phyloP scores from a whole-genome alignment of 2,888 invertebrate species.

The Aspidapion aeneum region DNA sequence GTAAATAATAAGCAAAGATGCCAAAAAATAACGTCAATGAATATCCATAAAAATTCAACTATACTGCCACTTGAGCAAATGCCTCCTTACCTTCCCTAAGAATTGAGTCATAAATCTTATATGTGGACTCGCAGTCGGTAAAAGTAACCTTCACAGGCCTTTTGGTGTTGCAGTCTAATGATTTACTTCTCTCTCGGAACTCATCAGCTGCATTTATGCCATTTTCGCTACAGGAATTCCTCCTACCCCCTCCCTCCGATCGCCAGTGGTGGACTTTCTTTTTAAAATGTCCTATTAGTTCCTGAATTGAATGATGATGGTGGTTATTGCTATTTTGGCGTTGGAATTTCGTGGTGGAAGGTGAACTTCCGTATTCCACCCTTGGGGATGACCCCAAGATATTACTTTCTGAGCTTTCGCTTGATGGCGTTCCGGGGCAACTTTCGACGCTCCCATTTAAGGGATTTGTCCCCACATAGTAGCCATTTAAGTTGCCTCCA shows the following conservation, averaged over 20 bases:
- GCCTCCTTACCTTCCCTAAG: slow-evolving; percentile 69
- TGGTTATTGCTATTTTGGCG: slow-evolving; percentile 38
- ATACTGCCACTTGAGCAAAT: too few relatives aligned
- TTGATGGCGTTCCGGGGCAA: slow-evolving; percentile 37
- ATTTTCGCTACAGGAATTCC: slow-evolving; percentile 48
- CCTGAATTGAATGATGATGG: slow-evolving; percentile 67
- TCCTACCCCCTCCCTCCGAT: slow-evolving; percentile 44
- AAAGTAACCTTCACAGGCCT: slow-evolving; percentile 46
- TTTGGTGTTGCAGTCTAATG: slow-evolving; percentile 62
- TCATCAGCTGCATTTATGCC: slow-evolving; percentile 52
- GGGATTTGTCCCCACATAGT: slow-evolving; percentile 28
- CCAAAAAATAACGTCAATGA: too few relatives aligned
- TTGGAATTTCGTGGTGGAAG: slow-evolving; percentile 7
- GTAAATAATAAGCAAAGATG: too few relatives aligned
- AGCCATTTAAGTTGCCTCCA: slow-evolving; percentile 30
- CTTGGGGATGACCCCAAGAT: slow-evolving; percentile 32
- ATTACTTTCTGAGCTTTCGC: slow-evolving; percentile 33
- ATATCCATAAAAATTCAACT: too few relatives aligned
- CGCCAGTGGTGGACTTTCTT: slow-evolving; percentile 74
- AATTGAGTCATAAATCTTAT: slow-evolving; percentile 77
- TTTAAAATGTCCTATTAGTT: slow-evolving; percentile 70
- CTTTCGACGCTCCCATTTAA: slow-evolving; percentile 36
- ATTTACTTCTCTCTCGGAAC: slow-evolving; percentile 75
- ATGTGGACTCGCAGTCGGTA: slow-evolving; percentile 78
- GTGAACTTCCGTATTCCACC: slow-evolving; percentile 28